Evolutionary conservation across 2,113 vertebrate species (phyloP), one percentile per base, ranked within the genome.

Genomic region (Osmerus eperlanus): DNA sequence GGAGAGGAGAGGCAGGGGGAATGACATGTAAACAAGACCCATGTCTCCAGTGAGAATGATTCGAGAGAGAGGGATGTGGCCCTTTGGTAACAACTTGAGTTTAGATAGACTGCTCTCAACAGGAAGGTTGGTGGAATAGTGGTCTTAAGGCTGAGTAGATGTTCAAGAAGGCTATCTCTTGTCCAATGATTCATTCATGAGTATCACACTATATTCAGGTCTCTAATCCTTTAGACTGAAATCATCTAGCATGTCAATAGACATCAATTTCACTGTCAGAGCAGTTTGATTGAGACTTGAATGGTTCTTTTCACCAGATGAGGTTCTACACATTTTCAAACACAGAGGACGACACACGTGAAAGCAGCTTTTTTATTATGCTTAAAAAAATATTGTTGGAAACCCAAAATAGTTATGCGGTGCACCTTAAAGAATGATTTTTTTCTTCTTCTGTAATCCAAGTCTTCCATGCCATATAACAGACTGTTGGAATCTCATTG

Each of bases 321-420:
- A 78, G 52, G 77, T 78, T 36, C 55, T 51, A 65, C 63, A 41
- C 6, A 8, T 78, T 85, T 84, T 86, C 68, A 80, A 83, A 85
- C 75, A 83, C 86, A 71, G 28, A 82, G 53, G 76, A 84, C 65
- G 81, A 86, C 82, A 88, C 73, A 87, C 80, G 83, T 84, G 86
- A 88, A 88, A 88, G 87, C 82, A 67, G 78, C 86, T 90, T 88
- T 88, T 90, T 87, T 81, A 88, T 9, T 12, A 52, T 83, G 71
- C 75, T 74, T 85, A 76, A 75, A 84, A 90, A 90, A 92, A 92
- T 91, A 90, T 92, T 92, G 91, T 88, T 79, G 81, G 76, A 89
- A 91, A 41, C 87, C 89, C 77, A 78, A 92, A 92, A 92, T 90
- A 91, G 85, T 80, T 79, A 82, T 70, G 77, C 73, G 88, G 77